phyloP scores from a whole-genome alignment of 2,113 vertebrate species.

The Cyanoramphus novaezelandiae region DNA sequence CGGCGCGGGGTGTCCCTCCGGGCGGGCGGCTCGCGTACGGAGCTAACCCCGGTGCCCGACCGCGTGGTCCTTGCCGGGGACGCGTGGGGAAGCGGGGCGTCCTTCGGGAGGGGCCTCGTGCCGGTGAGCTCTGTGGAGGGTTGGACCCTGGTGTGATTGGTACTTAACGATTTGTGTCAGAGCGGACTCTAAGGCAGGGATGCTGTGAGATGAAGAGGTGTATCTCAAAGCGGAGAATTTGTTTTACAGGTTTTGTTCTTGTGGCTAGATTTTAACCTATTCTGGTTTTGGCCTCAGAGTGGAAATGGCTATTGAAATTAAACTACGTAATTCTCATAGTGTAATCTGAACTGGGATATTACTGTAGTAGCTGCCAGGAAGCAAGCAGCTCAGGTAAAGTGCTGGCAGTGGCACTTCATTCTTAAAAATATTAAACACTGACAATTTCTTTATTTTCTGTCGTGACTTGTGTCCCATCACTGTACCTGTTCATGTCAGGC shows the following conservation, averaged over 20 bases:
- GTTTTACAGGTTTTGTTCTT: not conserved
- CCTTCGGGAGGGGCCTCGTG: not conserved
- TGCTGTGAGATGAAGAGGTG: not conserved
- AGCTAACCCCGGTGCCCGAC: too few species aligned
- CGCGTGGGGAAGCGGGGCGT: not conserved
- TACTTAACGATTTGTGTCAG: not conserved
- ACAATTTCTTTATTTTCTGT: not conserved
- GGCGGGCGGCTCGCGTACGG: fast-evolving
- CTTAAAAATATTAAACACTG: not conserved
- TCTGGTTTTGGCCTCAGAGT: not conserved
- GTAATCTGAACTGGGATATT: not conserved
- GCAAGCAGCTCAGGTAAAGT: not conserved
- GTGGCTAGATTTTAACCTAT: not conserved
- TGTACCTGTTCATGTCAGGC: fast-evolving
- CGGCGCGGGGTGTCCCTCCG: not conserved
- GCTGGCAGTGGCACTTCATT: not conserved
- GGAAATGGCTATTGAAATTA: not conserved
- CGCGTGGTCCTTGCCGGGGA: too few species aligned
- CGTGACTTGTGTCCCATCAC: fast-evolving
- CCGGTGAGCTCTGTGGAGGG: not conserved
- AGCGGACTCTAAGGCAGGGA: fast-evolving
- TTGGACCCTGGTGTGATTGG: fast-evolving
- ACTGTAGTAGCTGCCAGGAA: not conserved
- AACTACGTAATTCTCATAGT: not conserved
- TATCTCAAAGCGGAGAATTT: fast-evolving